Evolutionary conservation across 2,113 vertebrate genomes (phyloP).

Genomic region (Actenoides hombroni): DNA sequence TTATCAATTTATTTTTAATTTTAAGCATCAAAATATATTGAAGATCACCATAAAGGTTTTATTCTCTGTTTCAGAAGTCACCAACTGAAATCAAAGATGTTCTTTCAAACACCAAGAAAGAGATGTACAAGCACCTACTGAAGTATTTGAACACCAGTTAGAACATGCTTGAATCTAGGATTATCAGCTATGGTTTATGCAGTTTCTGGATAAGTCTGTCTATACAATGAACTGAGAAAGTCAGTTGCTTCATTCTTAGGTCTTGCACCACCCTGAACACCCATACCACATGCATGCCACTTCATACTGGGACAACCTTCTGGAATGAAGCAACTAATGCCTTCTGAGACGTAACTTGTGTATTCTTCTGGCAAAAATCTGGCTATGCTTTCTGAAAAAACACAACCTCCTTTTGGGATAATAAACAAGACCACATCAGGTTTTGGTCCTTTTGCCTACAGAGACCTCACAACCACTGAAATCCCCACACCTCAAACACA

Average conservation of each 20-base stretch:
- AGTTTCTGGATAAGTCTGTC: not conserved
- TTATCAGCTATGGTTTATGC: not conserved
- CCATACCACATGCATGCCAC: not conserved
- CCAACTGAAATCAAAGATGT: not conserved
- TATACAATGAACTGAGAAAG: not conserved
- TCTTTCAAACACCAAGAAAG: not conserved
- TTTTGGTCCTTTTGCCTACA: not conserved
- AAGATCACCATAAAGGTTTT: accelerated
- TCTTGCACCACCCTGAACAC: not conserved
- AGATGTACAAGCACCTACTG: not conserved
- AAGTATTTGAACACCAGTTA: not conserved
- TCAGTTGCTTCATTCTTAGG: not conserved
- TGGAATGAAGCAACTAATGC: not conserved
- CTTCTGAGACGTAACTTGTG: not conserved
- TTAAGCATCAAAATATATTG: not conserved
- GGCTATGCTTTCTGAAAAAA: not conserved
- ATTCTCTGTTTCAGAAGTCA: not conserved
- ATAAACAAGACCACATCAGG: not conserved
- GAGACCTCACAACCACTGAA: not conserved
- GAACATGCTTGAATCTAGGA: not conserved
- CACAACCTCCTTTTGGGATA: not conserved
- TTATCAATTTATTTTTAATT: not conserved
- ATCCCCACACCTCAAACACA: not conserved
- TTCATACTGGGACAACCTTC: not conserved
- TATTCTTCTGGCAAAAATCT: not conserved